Base-by-base conservation (phyloP, 1,140 invertebrate genomes). In the Chlorops oryzae region DNA sequence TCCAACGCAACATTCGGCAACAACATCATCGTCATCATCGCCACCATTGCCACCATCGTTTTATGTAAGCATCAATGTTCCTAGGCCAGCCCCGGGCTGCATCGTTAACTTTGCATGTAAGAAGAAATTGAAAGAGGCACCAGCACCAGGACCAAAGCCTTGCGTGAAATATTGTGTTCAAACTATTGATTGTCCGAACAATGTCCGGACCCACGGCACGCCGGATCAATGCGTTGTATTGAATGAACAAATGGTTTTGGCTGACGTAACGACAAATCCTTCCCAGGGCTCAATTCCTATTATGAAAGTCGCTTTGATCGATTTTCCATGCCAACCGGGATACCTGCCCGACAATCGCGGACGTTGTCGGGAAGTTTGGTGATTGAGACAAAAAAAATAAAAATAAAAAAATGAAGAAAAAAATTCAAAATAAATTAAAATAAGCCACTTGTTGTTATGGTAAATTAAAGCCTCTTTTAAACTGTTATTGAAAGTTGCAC, bases 301-400 rank as follows among this genome's bases (percentile, higher is more conserved):
- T 13, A 63, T 62, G 62, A 46, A 58, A 25, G 63, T 70, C 20
- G 62, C 63, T 28, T 64, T 70, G 65, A 69, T 70, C 44, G 66
- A 68, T 46, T 70, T 70, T 17, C 66, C 66, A 25, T 70, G 66
- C 38, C 66, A 69, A 41, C 65, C 65, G 0, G 65, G 65, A 27
- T 70, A 66, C 35, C 44, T 68, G 41, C 66, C 66, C 45, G 66
- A 70, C 47, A 55, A 52, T 37, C 58, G 62, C 6, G 66, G 66
- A 7, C 66, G 63, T 24, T 70, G 66, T 21, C 62, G 66, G 39
- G 65, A 69, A 45, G 59, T 70, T 10, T 70, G 66, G 66, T 69
- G 50, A 43, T 23, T 13, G 9, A n/a, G n/a, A n/a, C n/a, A n/a
- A n/a, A n/a, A n/a, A n/a, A n/a, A n/a, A n/a, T n/a, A n/a, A n/a